These are phyloP conservation scores for Ditylenchus weischeri DNA, from an alignment of 2,888 invertebrate genomes.

Conservation along the genomic window DNA sequence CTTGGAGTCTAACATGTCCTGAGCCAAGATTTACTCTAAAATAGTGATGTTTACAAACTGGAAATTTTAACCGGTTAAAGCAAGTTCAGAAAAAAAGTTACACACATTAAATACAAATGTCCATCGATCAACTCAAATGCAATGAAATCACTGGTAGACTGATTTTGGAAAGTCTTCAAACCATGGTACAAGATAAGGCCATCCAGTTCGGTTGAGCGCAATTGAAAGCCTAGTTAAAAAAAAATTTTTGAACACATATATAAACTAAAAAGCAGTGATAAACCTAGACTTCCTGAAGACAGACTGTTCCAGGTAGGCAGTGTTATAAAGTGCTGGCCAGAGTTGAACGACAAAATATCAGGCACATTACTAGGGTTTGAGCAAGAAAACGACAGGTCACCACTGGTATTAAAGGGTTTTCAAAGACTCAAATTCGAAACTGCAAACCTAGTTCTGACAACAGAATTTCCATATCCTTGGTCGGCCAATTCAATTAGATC, in stretches of 20 bases:
- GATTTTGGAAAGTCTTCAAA: slow-evolving; percentile 28
- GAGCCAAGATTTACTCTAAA: slow-evolving; percentile 77
- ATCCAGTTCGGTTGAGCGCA: slow-evolving; percentile 89
- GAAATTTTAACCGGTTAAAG: no score
- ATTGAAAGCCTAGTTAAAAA: slow-evolving; percentile 63
- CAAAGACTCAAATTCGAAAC: no score
- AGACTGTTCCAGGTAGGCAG: slow-evolving; percentile 55
- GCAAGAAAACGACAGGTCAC: slow-evolving; percentile 55
- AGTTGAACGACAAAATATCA: slow-evolving; percentile 52
- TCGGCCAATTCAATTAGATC: slow-evolving; percentile 54
- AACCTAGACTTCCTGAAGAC: slow-evolving; percentile 50
- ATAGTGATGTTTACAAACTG: background rate
- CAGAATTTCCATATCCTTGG: slow-evolving; percentile 54
- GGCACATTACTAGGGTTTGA: slow-evolving; percentile 44
- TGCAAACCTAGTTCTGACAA: slow-evolving; percentile 8
- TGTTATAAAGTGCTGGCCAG: slow-evolving; percentile 34
- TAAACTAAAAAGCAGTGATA: no score
- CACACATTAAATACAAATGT: slow-evolving; percentile 79
- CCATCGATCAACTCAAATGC: slow-evolving; percentile 90
- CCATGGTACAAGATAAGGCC: slow-evolving; percentile 84
- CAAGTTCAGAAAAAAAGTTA: no score
- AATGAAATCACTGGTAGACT: slow-evolving; percentile 77
- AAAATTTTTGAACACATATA: background rate
- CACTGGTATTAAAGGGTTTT: slow-evolving; percentile 35
- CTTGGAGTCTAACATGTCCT: slow-evolving; percentile 78